Conservation (phyloP, 2,888 invertebrate species). For the Pristionchus arcanus region DNA sequence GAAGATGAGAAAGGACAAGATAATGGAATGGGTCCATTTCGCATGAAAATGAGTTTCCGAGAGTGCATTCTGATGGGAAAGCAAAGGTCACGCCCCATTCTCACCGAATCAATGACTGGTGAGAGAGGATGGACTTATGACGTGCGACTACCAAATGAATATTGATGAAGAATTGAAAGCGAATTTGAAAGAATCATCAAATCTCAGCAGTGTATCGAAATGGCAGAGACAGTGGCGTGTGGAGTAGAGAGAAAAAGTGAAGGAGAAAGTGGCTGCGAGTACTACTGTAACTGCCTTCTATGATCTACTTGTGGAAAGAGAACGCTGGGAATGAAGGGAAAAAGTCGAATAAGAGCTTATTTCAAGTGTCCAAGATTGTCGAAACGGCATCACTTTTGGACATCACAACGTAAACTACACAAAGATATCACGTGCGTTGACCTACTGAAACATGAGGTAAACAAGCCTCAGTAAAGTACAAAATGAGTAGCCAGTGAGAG, state of each 20-base stretch:
- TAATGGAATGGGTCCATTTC: too few species aligned
- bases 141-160: too few species aligned
- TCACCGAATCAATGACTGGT: not conserved
- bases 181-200: too few species aligned
- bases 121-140: too few species aligned
- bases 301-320: not conserved
- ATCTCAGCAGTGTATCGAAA: too few species aligned
- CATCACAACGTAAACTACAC: too few species aligned
- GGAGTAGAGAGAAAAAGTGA: not conserved
- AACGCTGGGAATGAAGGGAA: not conserved
- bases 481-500: not conserved
- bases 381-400: not conserved
- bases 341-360: not conserved
- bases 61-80: too few species aligned
- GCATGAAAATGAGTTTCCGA: not conserved
- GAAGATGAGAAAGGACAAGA: not conserved
- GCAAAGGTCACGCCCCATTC: not conserved
- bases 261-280: not conserved
- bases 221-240: too few species aligned
- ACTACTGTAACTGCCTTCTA: not conserved
- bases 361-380: not conserved
- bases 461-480: not conserved
- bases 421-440: not conserved
- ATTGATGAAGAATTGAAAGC: too few species aligned
- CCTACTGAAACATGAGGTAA: not conserved